A percentile compares a stretch with the other conserved stretches of the same genome.
These are phyloP conservation scores for Andrena haemorrhoa DNA, from an alignment of 2,888 invertebrate species.

Conservation along the genomic window DNA sequence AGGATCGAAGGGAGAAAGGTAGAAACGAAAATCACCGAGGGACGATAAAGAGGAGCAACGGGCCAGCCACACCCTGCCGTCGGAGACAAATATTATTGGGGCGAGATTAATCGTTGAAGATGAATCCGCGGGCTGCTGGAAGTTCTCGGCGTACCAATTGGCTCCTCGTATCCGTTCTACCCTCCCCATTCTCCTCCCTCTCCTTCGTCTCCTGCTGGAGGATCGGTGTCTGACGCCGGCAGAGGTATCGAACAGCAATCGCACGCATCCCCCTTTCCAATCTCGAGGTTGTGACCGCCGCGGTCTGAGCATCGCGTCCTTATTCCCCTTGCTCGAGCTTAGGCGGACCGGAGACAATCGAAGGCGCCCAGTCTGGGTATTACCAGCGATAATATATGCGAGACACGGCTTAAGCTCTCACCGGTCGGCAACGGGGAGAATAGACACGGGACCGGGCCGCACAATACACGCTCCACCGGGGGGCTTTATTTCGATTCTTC, in stretches of 20 bases:
- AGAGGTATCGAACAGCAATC: not conserved
- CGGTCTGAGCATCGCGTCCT: not conserved
- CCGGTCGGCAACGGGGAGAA: slow-evolving; percentile 30
- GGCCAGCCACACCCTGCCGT: slow-evolving; percentile 44
- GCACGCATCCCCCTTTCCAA: slow-evolving; percentile 4
- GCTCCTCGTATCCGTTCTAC: not conserved
- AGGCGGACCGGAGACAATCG: slow-evolving; percentile 21
- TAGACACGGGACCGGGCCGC: slow-evolving; percentile 17
- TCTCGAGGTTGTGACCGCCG: not conserved
- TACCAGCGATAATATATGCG: slow-evolving; percentile 43
- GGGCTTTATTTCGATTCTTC: slow-evolving; percentile 68
- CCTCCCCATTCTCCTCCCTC: not conserved
- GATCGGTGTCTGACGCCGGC: slow-evolving; percentile 1
- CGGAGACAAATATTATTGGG: slow-evolving; percentile 74
- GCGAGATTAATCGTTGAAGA: slow-evolving; percentile 70
- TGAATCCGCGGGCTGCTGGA: slow-evolving; percentile 32
- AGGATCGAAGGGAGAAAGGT: slow-evolving; percentile 28
- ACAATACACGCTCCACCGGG: slow-evolving; percentile 35
- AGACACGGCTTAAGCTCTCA: slow-evolving; percentile 26
- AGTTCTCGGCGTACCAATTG: slow-evolving; percentile 8
- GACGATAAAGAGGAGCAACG: slow-evolving; percentile 48
- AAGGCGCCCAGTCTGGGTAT: not conserved
- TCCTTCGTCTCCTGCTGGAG: not conserved
- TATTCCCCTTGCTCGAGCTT: slow-evolving; percentile 2
- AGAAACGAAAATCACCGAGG: slow-evolving; percentile 64